A percentile compares a stretch with the other conserved stretches of the same genome.
These are phyloP conservation scores for Druon quercuslanigerum DNA, from an alignment of 1,140 invertebrate genomes.

Conservation along the genomic window DNA sequence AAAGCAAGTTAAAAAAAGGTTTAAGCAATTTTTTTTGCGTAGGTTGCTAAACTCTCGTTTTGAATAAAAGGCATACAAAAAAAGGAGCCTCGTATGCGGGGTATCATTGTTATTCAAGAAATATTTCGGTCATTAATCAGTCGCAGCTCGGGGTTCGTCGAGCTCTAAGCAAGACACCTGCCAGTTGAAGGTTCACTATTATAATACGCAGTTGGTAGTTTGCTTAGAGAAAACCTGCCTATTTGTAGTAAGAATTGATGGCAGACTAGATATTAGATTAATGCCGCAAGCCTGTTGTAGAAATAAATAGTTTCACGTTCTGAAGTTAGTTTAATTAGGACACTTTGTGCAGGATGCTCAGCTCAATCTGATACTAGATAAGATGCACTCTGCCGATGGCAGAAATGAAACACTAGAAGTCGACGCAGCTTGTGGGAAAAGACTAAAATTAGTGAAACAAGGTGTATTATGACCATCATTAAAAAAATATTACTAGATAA, in stretches of 20 bases:
- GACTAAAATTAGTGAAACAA: conserved; percentile 27
- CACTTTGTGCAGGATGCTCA: conserved; percentile 56
- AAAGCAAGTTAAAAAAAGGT: too few species aligned
- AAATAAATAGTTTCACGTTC: conserved; percentile 51
- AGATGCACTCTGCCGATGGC: conserved; percentile 49
- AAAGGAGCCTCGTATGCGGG: conserved; percentile 54
- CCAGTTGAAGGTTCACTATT: conserved; percentile 51
- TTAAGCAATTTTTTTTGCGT: background rate
- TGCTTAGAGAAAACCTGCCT: conserved; percentile 48
- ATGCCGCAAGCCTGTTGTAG: conserved; percentile 37
- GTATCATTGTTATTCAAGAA: conserved; percentile 71
- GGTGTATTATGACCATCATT: conserved; percentile 16
- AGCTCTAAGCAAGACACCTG: conserved; percentile 52
- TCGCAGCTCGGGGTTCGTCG: conserved; percentile 49
- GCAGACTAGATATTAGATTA: conserved; percentile 63
- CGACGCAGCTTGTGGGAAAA: conserved; percentile 5
- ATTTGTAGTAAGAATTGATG: conserved; percentile 59
- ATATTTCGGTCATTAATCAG: conserved; percentile 73
- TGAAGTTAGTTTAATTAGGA: conserved; percentile 64
- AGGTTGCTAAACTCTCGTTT: background rate
- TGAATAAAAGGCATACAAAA: background rate
- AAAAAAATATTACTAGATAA: conserved; percentile 30
- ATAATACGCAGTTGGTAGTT: conserved; percentile 45
- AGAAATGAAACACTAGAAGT: background rate
- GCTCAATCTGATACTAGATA: conserved; percentile 34